A percentile compares a stretch with the other conserved stretches of the same genome.
Evolutionary conservation across 1,140 invertebrate genomes (phyloP).

Genomic region (Cydia amplana): DNA sequence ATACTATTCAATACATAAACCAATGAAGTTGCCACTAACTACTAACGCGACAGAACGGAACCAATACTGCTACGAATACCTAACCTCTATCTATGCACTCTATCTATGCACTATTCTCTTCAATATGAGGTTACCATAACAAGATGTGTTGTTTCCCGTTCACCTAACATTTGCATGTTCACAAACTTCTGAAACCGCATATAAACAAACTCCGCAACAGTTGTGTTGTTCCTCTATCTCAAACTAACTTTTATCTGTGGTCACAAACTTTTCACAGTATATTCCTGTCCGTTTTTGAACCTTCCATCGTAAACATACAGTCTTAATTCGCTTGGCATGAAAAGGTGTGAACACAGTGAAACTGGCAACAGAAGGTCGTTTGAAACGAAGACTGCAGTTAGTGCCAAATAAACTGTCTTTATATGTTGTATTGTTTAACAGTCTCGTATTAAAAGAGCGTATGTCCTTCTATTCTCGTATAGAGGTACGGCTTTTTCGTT

Average conservation of each 20-base stretch:
- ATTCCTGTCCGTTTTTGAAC: not conserved
- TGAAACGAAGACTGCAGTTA: slow-evolving; percentile 20
- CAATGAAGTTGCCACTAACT: too few relatives aligned
- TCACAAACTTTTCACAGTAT: not conserved
- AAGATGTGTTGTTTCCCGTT: not conserved
- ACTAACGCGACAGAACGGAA: too few relatives aligned
- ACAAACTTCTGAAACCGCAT: not conserved
- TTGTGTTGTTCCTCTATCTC: slow-evolving; percentile 38
- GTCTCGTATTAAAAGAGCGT: not conserved
- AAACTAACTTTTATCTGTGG: slow-evolving; percentile 10
- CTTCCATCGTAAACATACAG: not conserved
- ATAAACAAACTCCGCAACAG: slow-evolving; percentile 38
- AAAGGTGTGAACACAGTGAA: slow-evolving; percentile 10
- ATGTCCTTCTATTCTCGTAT: not conserved
- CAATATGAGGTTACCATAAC: not conserved
- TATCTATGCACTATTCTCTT: too few relatives aligned
- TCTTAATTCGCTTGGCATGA: not conserved
- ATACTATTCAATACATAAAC: too few relatives aligned
- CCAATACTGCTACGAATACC: too few relatives aligned
- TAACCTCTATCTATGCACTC: too few relatives aligned
- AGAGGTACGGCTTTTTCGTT: not conserved
- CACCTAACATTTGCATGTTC: not conserved
- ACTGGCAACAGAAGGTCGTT: not conserved
- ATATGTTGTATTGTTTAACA: slow-evolving; percentile 11
- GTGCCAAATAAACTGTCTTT: slow-evolving; percentile 11